Percentiles rank a stretch among this genome's conserved stretches.
Conservation (phyloP, 2,797 vertebrate genomes). For the Sebastes hubbsi region DNA sequence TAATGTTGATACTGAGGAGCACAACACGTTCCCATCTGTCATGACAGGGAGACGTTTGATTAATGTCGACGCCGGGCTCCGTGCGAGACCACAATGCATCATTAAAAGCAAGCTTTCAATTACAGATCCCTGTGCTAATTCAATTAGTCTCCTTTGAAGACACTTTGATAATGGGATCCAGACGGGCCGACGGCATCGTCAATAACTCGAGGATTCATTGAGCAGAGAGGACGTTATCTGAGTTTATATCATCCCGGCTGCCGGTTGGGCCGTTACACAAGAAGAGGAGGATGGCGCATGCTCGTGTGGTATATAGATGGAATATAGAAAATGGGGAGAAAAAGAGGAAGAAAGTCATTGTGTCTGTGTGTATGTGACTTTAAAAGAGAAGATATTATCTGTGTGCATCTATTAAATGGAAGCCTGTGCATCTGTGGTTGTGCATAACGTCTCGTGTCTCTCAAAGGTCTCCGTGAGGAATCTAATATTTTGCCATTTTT, state of each 20-base stretch:
- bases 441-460: background rate
- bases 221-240: slow-evolving; percentile 36
- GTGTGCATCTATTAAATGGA: background rate
- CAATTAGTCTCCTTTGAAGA: slow-evolving; percentile 70
- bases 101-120: slow-evolving; percentile 58
- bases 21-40: slow-evolving; percentile 4
- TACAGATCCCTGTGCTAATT: slow-evolving; percentile 55
- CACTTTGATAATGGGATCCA: slow-evolving; percentile 66
- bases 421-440: background rate
- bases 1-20: background rate
- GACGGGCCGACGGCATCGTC: slow-evolving; percentile 48
- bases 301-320: background rate
- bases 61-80: slow-evolving; percentile 21
- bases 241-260: slow-evolving; percentile 45
- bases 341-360: background rate
- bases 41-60: slow-evolving; percentile 31
- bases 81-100: slow-evolving; percentile 44
- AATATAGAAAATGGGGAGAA: background rate
- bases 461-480: background rate
- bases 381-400: background rate
- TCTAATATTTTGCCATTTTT: background rate
- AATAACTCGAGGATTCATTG: slow-evolving; percentile 59
- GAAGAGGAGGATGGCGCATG: background rate
- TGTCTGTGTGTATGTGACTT: background rate
- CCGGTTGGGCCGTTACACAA: background rate